phyloP scores from a whole-genome alignment of 2,113 vertebrate genomes.

The Chamaea fasciata region DNA sequence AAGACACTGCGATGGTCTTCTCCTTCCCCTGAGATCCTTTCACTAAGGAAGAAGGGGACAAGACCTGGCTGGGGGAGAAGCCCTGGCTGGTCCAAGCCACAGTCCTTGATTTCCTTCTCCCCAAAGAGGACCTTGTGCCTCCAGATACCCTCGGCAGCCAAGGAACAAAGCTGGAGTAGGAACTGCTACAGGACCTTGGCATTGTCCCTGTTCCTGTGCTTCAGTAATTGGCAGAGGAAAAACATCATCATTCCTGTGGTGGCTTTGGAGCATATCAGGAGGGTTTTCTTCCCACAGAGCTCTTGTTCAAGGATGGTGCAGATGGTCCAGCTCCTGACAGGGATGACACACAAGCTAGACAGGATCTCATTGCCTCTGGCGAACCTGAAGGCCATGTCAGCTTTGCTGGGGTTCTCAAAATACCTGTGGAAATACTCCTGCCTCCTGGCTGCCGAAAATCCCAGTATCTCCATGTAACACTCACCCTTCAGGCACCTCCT shows the following conservation, averaged over 20 bases:
- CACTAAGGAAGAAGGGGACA: no score
- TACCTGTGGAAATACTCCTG: slow-evolving; percentile 66
- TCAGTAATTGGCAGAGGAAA: slow-evolving; percentile 54
- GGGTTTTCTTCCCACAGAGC: background rate
- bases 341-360: slow-evolving; percentile 59
- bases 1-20: no score
- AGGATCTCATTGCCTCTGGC: slow-evolving; percentile 47
- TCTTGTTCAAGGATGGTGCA: slow-evolving; percentile 59
- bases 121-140: no score
- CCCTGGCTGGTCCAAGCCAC: no score
- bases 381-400: background rate
- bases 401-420: slow-evolving; percentile 26
- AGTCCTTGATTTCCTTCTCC: no score
- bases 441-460: slow-evolving; percentile 30
- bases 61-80: no score
- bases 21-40: no score
- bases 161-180: slow-evolving; percentile 44
- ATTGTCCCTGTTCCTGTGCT: background rate
- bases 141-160: slow-evolving; percentile 47
- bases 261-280: background rate
- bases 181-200: background rate
- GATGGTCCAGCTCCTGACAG: slow-evolving; percentile 55
- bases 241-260: background rate
- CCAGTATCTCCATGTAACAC: slow-evolving; percentile 34
- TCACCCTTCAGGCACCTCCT: background rate